Evolutionary conservation across 2,797 vertebrate genomes (phyloP), one percentile per base, ranked within the genome.

Genomic region (Neosalanx taihuensis): DNA sequence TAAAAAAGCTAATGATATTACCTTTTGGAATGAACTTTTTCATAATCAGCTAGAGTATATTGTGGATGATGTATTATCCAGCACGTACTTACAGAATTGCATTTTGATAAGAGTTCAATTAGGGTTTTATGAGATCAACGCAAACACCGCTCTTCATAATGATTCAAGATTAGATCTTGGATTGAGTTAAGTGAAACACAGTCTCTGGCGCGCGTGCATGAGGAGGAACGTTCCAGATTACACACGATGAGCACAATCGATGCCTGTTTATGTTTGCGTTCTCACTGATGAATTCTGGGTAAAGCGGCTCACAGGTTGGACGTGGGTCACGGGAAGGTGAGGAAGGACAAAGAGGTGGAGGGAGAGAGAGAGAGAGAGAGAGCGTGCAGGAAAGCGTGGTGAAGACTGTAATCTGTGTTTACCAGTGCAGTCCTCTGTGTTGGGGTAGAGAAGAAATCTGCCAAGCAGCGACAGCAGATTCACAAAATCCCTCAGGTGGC

Each of bases 401-500:
- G 73, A 77, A 87, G 83, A 89, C 87, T 82, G 81, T 90, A 92
- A 93, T 92, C 90, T 91, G 88, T 90, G 90, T 82, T 92, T 90
- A 91, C 86, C 89, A 91, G 91, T 90, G 89, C 87, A 87, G 88
- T 88, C 84, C 89, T 88, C 86, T 85, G 86, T 91, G 87, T 89
- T 75, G 75, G 84, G 78, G 76, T 33, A 88, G 90, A 86, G 90
- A 89, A 88, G 88, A 89, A 92, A 92, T 92, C 89, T 92, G 91
- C 90, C 91, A 90, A 29, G 59, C 59, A 90, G 90, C 84, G 87
- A 85, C 90, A 88, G 90, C 88, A 93, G 87, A 92, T 92, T 92
- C 90, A 89, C 89, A 88, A 90, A 92, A 90, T 90, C 92, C 91
- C 90, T 89, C 87, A 91, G 91, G 92, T 92, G 89, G 83, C 90